A percentile compares a stretch with the other conserved stretches of the same genome.
These are phyloP conservation scores for Teleogryllus occipitalis DNA, from an alignment of 1,140 invertebrate genomes.

Conservation along the genomic window DNA sequence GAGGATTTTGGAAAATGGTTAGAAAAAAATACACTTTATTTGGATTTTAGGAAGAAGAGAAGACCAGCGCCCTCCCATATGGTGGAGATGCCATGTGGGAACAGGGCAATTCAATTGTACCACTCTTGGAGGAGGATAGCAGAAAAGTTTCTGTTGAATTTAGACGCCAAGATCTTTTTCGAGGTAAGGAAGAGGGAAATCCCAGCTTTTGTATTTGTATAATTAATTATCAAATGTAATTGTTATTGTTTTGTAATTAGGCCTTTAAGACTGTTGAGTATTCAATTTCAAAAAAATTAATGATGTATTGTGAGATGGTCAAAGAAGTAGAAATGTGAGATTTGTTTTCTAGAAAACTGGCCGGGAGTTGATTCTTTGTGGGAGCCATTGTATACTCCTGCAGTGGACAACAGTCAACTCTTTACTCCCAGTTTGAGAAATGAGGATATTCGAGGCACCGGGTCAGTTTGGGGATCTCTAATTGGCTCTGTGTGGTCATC, in stretches of 20 bases:
- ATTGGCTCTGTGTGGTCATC: conserved; percentile 15
- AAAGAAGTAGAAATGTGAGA: no score
- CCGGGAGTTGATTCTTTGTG: conserved; percentile 35
- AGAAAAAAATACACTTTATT: neutral
- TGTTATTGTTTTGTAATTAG: no score
- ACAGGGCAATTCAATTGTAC: conserved; percentile 26
- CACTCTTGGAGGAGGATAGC: conserved; percentile 14
- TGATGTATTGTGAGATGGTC: no score
- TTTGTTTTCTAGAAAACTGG: conserved; percentile 35
- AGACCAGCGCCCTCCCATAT: neutral
- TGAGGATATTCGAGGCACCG: conserved; percentile 21
- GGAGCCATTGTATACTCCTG: conserved; percentile 40
- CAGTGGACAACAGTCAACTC: conserved; percentile 30
- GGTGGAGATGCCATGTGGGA: conserved; percentile 14
- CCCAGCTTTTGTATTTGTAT: no score
- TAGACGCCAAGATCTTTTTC: neutral
- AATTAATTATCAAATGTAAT: no score
- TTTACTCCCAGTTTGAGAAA: neutral
- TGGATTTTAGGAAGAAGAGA: neutral
- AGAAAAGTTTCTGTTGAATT: conserved; percentile 14
- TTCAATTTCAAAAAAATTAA: no score
- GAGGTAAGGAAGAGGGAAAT: neutral
- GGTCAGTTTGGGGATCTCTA: conserved; percentile 12
- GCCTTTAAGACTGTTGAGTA: no score
- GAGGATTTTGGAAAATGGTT: no score